phyloP scores from a whole-genome alignment of 1,140 invertebrate species.

The Diorhabda sublineata region DNA sequence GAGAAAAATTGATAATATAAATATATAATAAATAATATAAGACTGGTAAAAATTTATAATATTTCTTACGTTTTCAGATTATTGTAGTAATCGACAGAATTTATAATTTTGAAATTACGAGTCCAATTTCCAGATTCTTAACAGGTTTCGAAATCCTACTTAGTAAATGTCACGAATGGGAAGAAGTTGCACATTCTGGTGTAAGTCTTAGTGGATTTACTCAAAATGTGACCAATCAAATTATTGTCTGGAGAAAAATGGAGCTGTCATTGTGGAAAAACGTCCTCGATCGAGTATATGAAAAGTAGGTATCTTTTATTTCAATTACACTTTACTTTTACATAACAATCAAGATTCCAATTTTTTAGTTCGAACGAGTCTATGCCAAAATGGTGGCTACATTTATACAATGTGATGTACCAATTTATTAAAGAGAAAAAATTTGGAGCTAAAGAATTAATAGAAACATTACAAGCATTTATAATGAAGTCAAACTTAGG shows the following conservation, averaged over 20 bases:
- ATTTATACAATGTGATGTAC: slow-evolving; percentile 62
- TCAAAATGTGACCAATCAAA: slow-evolving; percentile 68
- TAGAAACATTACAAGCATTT: slow-evolving; percentile 69
- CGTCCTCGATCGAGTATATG: slow-evolving; percentile 61
- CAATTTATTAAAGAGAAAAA: slow-evolving; percentile 44
- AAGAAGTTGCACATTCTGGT: slow-evolving; percentile 80
- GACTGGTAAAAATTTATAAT: background rate
- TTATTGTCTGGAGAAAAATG: slow-evolving; percentile 87
- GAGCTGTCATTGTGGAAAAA: slow-evolving; percentile 86
- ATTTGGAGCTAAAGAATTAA: slow-evolving; percentile 42
- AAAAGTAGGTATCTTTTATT: slow-evolving; percentile 39
- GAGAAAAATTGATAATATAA: no score
- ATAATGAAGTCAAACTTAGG: slow-evolving; percentile 80
- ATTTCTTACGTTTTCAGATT: slow-evolving; percentile 30
- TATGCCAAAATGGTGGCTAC: slow-evolving; percentile 85
- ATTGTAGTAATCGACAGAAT: slow-evolving; percentile 67
- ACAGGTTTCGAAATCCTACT: slow-evolving; percentile 87
- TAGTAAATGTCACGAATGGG: slow-evolving; percentile 84
- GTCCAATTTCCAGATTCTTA: slow-evolving; percentile 82
- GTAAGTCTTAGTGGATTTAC: slow-evolving; percentile 76
- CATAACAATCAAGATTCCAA: background rate
- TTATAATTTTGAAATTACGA: slow-evolving; percentile 70
- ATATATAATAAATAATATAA: no score
- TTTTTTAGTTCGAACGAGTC: slow-evolving; percentile 55
- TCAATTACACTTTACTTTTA: background rate